Base-by-base conservation (phyloP, 2,888 invertebrate species). In the Smittia aterrima region DNA sequence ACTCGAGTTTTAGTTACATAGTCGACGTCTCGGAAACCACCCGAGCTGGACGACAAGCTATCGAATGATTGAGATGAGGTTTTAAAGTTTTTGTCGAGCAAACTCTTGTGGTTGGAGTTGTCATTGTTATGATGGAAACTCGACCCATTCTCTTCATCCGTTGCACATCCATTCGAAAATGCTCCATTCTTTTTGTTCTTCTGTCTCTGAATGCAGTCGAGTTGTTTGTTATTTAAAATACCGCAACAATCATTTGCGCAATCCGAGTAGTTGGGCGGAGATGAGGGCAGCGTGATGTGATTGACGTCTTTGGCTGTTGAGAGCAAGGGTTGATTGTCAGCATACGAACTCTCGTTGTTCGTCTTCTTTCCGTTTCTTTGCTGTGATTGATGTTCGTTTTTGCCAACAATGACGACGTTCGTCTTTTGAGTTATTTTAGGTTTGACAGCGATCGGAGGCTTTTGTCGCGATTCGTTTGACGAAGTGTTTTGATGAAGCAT, bases 161-260 rank as follows among this genome's bases (percentile, higher is more conserved):
- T 13, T 54, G 54, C 32, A 58, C 16, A n/a, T 18, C 41, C 41
- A 41, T 9, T 66, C 18, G 38, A 47, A 68, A 40, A 24, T 27
- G 16, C 16, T 27, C 27, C 54, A 53, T 54, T 70, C 25, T 54
- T 25, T 4, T 41, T 47, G 40, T 67, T 67, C 11, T 11, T 11
- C 32, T 47, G 41, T 24, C 67, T 41, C 22, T 24, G 67, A 20
- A 47, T 41, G 41, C 22, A 24, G n/a, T 67, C 67, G 4, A 41
- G 27, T 53, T 77, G 76, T 54, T 80, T 79, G 71, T 80, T 78
- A 27, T 80, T 79, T 70, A 84, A 80, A 66, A 83, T 83, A 0
- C 83, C 82, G 76, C 83, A 84, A 77, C 84, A 84, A 75, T 84
- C 84, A 62, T 81, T 81, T 9, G 82, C 79, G 66, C 75, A 77